Percentiles rank a stretch among this genome's conserved stretches.
These are phyloP conservation scores for Acholoe squamosa DNA, from an alignment of 2,888 invertebrate genomes.

Conservation along the genomic window DNA sequence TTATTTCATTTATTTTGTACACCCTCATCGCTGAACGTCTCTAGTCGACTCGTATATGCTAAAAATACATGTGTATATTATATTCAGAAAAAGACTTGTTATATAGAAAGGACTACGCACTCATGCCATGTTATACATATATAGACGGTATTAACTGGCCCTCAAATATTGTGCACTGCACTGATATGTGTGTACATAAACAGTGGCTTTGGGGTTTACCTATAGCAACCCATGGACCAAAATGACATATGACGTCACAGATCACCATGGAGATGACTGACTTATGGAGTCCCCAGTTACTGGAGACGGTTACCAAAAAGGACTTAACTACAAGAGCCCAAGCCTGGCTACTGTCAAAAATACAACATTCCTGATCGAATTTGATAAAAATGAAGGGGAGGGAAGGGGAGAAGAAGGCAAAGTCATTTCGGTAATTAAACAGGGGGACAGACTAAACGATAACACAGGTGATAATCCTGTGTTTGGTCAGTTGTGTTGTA, in stretches of 20 bases:
- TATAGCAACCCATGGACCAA: too few relatives aligned
- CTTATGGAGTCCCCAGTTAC: too few relatives aligned
- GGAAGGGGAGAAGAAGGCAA: constrained; percentile 16
- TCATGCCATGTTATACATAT: background rate
- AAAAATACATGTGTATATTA: background rate
- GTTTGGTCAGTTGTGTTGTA: background rate
- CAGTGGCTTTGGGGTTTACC: too few relatives aligned
- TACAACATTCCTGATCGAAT: constrained; percentile 22
- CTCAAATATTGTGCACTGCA: too few relatives aligned
- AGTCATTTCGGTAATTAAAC: constrained; percentile 23
- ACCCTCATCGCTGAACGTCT: constrained; percentile 4
- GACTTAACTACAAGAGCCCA: background rate
- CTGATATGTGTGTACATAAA: too few relatives aligned
- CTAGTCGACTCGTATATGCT: constrained; percentile 22
- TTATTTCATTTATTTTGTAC: background rate
- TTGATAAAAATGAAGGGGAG: background rate
- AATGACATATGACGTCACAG: too few relatives aligned
- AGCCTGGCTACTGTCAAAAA: background rate
- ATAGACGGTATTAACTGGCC: too few relatives aligned
- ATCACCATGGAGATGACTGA: too few relatives aligned
- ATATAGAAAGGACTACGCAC: background rate
- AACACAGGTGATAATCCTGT: background rate
- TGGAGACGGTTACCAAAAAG: too few relatives aligned
- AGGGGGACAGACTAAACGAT: background rate
- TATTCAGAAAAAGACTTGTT: background rate